Base-by-base conservation (phyloP, 2,888 invertebrate genomes). In the Thumatha senex region DNA sequence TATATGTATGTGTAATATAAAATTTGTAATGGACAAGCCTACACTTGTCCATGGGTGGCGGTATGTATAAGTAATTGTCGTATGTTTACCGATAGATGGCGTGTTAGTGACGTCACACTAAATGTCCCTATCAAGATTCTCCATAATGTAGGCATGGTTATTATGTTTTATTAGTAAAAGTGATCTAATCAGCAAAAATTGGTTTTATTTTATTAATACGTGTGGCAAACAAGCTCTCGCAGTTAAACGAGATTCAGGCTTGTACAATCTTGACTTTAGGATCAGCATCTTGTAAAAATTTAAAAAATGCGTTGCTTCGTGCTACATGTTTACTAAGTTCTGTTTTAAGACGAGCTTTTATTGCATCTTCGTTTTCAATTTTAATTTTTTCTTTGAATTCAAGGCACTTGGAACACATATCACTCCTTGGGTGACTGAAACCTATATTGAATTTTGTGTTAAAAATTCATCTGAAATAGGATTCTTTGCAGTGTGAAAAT, bases 381-480 rank as follows among this genome's bases (percentile, higher is more conserved):
- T 54, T 49, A 13, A 49, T 54, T 56, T 53, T 48, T 59, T 54
- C 35, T 14, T 35, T 45, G 10, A 58, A 48, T 51, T 52, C 46
- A 43, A 55, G 13, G 48, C 55, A 60, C 33, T 48, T 60, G 1
- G 55, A 58, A 51, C 51, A 51, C 51, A 51, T 39, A 43, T 46
- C 54, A 51, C 42, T 52, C 30, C 52, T 48, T 34, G 48, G 54
- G 45, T 38, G 34, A 47, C 54, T 44, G 31, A 35, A 35, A 10
- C 35, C 34, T 12, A 60, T 12, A 39, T 57, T 60, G 10, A 54
- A 57, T 52, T 50, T 47, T 10, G 53, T 53, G 8, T 46, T 48
- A 15, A 48, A 48, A 30, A 48, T 42, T 51, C 47, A 52, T 54
- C 59, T 55, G 45, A 57, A 62, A 45, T 46, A 63, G 2, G 11